Evolutionary conservation across 2,113 vertebrate genomes (phyloP).

Genomic region (Datnioides undecimradiatus): DNA sequence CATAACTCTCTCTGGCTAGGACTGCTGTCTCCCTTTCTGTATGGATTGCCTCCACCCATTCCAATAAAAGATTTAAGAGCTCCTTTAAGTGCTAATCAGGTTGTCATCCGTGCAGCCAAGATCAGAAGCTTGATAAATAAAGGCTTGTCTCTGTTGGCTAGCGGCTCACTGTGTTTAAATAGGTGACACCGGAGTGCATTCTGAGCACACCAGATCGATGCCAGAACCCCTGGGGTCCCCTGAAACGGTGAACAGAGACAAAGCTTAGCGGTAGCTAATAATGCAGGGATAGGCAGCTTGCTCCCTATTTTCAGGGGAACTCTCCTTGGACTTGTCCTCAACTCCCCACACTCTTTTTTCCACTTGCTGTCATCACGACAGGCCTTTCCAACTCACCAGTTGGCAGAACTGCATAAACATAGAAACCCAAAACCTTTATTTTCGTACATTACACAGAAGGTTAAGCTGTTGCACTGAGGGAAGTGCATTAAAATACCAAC

Average conservation of each 20-base stretch:
- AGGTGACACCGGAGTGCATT: slow-evolving; percentile 82
- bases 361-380: slow-evolving; percentile 40
- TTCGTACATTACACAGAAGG: slow-evolving; percentile 52
- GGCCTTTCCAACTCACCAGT: slow-evolving; percentile 61
- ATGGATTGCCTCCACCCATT: slow-evolving; percentile 62
- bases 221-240: slow-evolving; percentile 80
- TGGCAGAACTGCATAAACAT: slow-evolving; percentile 60
- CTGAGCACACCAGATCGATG: slow-evolving; percentile 80
- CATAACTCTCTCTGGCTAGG: slow-evolving; percentile 54
- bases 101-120: slow-evolving; percentile 81
- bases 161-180: slow-evolving; percentile 76
- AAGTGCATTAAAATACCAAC: slow-evolving; percentile 59
- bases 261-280: slow-evolving; percentile 82
- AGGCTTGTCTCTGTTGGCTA: slow-evolving; percentile 77
- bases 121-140: slow-evolving; percentile 82
- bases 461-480: slow-evolving; percentile 56
- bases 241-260: slow-evolving; percentile 80
- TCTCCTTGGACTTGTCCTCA: slow-evolving; percentile 59
- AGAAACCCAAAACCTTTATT: slow-evolving; percentile 48
- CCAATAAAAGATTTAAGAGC: slow-evolving; percentile 76
- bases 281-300: slow-evolving; percentile 69
- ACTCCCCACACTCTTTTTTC: slow-evolving; percentile 39
- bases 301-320: slow-evolving; percentile 73
- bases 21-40: slow-evolving; percentile 47
- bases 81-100: slow-evolving; percentile 83